phyloP scores from a whole-genome alignment of 2,888 invertebrate species.

The Celastrina argiolus region DNA sequence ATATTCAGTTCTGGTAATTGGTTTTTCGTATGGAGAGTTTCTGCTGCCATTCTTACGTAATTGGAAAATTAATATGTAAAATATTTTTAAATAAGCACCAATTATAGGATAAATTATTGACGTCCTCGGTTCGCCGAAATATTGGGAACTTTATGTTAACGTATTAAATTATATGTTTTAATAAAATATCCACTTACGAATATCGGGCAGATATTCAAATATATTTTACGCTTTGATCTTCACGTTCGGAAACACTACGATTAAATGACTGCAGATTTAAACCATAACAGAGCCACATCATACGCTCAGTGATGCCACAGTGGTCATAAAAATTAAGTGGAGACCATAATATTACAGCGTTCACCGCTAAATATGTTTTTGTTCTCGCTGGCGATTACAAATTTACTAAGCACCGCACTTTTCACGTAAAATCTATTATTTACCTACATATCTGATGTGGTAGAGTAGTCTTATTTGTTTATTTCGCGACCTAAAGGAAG shows the following conservation, averaged over 20 bases:
- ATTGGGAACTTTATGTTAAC: neutral
- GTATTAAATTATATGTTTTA: neutral
- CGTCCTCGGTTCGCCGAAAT: neutral
- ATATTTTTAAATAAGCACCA: slow-evolving; percentile 15
- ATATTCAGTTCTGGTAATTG: slow-evolving; percentile 22
- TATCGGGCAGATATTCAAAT: neutral
- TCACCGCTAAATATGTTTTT: neutral
- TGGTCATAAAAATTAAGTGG: neutral
- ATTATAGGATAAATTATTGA: neutral
- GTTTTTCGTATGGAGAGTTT: slow-evolving; percentile 8
- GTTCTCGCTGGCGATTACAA: neutral
- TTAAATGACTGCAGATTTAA: neutral
- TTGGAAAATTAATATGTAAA: slow-evolving; percentile 19
- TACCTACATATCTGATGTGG: no score
- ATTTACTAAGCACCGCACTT: neutral
- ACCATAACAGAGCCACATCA: neutral
- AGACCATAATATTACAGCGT: neutral
- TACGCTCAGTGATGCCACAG: neutral
- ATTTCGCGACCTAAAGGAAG: no score
- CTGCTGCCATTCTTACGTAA: neutral
- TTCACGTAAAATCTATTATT: neutral
- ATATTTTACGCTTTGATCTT: neutral
- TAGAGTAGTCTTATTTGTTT: no score
- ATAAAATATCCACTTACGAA: neutral
- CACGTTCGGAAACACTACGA: neutral